Evolutionary conservation across 2,888 invertebrate genomes (phyloP).

Genomic region (Diloba caeruleocephala): DNA sequence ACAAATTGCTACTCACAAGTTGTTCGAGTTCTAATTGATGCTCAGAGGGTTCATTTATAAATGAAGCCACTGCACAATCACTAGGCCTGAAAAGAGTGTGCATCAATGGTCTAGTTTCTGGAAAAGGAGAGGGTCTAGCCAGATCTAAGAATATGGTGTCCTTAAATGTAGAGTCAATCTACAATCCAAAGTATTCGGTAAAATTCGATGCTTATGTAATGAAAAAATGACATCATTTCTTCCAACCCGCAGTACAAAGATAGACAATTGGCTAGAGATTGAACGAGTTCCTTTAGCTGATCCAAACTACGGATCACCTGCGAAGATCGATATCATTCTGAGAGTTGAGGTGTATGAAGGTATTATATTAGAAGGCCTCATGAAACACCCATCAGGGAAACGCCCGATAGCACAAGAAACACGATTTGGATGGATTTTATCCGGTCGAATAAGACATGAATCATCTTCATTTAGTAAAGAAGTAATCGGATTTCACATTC

Average conservation of each 20-base stretch:
- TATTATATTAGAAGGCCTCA: too few relatives aligned
- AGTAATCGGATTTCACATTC: too few relatives aligned
- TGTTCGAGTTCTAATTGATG: conserved; percentile 1
- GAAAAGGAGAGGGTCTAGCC: too few relatives aligned
- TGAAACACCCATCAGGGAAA: too few relatives aligned
- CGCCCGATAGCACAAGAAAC: too few relatives aligned
- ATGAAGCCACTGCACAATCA: too few relatives aligned
- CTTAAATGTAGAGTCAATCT: neutral
- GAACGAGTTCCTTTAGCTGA: conserved; percentile 1
- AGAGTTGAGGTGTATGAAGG: neutral
- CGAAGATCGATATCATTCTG: conserved; percentile 5
- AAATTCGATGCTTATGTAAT: too few relatives aligned
- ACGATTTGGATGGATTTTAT: too few relatives aligned
- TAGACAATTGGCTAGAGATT: neutral
- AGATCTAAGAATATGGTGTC: neutral
- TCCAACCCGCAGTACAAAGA: neutral
- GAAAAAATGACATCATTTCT: conserved; percentile 1
- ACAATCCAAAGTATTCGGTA: neutral
- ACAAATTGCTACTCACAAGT: conserved; percentile 2
- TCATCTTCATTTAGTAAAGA: too few relatives aligned
- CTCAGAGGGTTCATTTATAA: too few relatives aligned
- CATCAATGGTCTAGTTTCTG: too few relatives aligned
- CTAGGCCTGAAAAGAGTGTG: too few relatives aligned
- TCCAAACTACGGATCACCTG: conserved; percentile 6
- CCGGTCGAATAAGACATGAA: neutral